Evolutionary conservation across 1,140 invertebrate genomes (phyloP).

Genomic region (Meloidogyne chitwoodi): DNA sequence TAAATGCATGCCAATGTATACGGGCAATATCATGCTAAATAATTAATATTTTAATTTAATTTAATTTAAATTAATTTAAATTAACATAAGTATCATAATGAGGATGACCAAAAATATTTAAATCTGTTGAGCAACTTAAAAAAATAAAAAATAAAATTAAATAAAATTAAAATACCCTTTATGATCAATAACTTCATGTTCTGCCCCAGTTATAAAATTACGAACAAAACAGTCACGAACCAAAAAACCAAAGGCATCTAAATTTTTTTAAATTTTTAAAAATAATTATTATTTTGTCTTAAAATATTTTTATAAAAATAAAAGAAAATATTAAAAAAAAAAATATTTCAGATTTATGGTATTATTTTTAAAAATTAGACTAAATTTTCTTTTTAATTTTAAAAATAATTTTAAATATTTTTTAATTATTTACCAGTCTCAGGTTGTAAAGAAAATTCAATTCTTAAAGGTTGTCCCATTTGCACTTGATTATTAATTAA

Average conservation of each 20-base stretch:
- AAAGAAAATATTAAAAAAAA: no score
- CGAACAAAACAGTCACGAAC: conserved; percentile 51
- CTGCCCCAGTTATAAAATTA: conserved; percentile 45
- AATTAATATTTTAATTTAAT: background rate
- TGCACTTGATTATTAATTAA: conserved; percentile 40
- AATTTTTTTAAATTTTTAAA: conserved; percentile 1
- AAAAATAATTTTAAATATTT: background rate
- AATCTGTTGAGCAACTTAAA: conserved; percentile 55
- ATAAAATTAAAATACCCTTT: conserved; percentile 39
- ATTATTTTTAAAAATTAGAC: no score
- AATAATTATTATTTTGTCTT: conserved; percentile 3
- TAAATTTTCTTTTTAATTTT: no score
- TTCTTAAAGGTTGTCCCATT: conserved; percentile 48
- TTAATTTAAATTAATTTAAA: background rate
- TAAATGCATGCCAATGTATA: conserved; percentile 57
- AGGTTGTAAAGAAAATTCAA: conserved; percentile 53
- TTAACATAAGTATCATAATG: conserved; percentile 57
- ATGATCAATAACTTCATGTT: conserved; percentile 53
- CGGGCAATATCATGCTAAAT: conserved; percentile 50
- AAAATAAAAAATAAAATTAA: background rate
- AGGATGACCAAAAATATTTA: conserved; percentile 57
- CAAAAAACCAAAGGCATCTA: conserved; percentile 57
- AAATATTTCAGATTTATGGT: background rate
- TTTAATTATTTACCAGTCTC: conserved; percentile 40
- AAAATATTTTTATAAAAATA: background rate